Evolutionary conservation across 2,888 invertebrate genomes (phyloP), one percentile per base, ranked within the genome.

Genomic region (Exocentrus adspersus): DNA sequence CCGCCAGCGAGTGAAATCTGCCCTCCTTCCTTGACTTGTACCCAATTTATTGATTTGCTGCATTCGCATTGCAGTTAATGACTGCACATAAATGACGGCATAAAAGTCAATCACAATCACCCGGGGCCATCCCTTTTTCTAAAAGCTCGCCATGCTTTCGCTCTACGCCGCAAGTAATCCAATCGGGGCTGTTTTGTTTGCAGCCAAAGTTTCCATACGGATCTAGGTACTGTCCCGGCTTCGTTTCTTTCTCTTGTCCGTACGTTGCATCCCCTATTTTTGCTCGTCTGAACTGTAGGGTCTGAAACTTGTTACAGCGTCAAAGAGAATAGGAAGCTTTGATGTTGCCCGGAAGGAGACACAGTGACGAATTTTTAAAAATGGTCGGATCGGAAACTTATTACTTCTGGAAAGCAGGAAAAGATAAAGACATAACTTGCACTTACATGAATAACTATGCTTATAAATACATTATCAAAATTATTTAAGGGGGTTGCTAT

Each of bases 21-120:
- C 24, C 46, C 24, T 48, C 14, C 46, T 16, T 48, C 14, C 46
- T 48, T 48, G 9, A 24, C 32, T 19, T 51, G 19, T 19, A 20
- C 52, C n/a, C 17, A n/a, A 37, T 6, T 41, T 52, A 52, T 52
- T 20, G 52, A 52, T 52, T 37, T 21, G 12, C 32, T 52, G 52
- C 52, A 41, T 37, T 20, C 52, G 32, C 52, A 41, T 12, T 52
- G 52, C 52, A 52, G 52, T n/a, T n/a, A n/a, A n/a, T n/a, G n/a
- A n/a, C n/a, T n/a, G n/a, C n/a, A n/a, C n/a, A n/a, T n/a, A n/a
- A n/a, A n/a, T n/a, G n/a, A n/a, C n/a, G n/a, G n/a, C n/a, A n/a
- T n/a, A n/a, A n/a, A n/a, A n/a, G n/a, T n/a, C n/a, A n/a, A n/a
- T n/a, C n/a, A n/a, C 9, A 2, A 12, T 14, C 0, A 12, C 37